These are phyloP conservation scores for Herpailurus yagouaroundi DNA, from an alignment of 2,113 vertebrate species.

Conservation along the genomic window DNA sequence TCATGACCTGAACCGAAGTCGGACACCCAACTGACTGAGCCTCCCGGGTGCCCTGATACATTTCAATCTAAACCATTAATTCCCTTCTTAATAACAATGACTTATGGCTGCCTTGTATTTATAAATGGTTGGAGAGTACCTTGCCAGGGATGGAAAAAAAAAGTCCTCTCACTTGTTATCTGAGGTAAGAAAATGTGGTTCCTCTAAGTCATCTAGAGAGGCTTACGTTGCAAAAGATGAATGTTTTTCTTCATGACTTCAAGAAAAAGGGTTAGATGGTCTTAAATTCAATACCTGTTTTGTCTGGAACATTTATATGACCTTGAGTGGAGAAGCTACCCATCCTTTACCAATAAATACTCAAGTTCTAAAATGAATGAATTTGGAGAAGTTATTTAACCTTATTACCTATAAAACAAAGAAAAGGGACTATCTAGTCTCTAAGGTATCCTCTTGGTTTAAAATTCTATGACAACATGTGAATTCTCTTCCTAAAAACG, in stretches of 20 bases:
- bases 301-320: background rate
- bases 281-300: background rate
- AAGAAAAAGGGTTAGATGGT: background rate
- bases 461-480: slow-evolving; percentile 15
- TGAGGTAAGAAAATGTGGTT: background rate
- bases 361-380: slow-evolving; percentile 2
- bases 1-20: no score
- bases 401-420: background rate
- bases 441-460: background rate
- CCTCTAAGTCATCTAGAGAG: background rate
- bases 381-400: background rate
- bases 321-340: background rate
- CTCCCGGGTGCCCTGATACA: background rate
- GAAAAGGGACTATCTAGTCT: background rate
- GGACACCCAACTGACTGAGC: no score
- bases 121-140: background rate
- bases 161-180: background rate
- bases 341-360: background rate
- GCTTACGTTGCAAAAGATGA: background rate
- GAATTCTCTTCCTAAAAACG: slow-evolving; percentile 24
- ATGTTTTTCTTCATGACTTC: slow-evolving; percentile 18
- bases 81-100: background rate
- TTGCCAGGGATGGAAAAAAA: background rate
- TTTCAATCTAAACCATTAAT: background rate
- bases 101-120: background rate